These are phyloP conservation scores for Malurus melanocephalus DNA, from an alignment of 2,113 vertebrate genomes.

Conservation along the genomic window DNA sequence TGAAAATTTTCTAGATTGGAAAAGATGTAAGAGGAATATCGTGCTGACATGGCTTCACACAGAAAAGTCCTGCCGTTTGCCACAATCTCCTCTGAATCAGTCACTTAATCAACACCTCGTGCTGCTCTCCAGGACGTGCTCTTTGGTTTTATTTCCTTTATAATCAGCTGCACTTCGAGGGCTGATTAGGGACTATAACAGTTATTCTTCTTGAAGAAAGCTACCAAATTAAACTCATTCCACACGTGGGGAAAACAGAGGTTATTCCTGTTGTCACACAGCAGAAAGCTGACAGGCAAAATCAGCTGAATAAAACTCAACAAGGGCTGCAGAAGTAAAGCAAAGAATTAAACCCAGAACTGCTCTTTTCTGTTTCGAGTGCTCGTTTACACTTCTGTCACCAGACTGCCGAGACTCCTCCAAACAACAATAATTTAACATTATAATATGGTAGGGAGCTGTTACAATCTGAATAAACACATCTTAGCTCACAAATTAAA, in stretches of 20 bases:
- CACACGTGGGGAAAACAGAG: accelerated
- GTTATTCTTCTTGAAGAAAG: not conserved
- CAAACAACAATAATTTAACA: conserved; percentile 7
- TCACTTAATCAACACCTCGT: not conserved
- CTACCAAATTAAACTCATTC: not conserved
- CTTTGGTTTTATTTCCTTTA: not conserved
- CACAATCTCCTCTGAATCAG: not conserved
- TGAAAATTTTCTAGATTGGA: not conserved
- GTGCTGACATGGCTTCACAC: not conserved
- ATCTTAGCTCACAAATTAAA: conserved; percentile 21
- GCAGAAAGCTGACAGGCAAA: not conserved
- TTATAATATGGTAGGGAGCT: not conserved
- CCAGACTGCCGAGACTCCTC: not conserved
- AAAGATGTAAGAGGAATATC: not conserved
- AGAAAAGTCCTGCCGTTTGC: not conserved
- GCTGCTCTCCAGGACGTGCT: not conserved
- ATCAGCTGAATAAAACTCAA: not conserved
- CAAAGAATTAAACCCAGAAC: not conserved
- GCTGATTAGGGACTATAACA: not conserved
- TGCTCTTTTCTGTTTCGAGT: not conserved
- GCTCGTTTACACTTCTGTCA: not conserved
- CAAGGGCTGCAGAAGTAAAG: not conserved
- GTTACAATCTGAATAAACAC: conserved; percentile 11
- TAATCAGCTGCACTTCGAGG: not conserved
- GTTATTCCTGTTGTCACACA: not conserved